Evolutionary conservation across 2,113 vertebrate species (phyloP), one percentile per base, ranked within the genome.

Genomic region (Eidolon helvum): DNA sequence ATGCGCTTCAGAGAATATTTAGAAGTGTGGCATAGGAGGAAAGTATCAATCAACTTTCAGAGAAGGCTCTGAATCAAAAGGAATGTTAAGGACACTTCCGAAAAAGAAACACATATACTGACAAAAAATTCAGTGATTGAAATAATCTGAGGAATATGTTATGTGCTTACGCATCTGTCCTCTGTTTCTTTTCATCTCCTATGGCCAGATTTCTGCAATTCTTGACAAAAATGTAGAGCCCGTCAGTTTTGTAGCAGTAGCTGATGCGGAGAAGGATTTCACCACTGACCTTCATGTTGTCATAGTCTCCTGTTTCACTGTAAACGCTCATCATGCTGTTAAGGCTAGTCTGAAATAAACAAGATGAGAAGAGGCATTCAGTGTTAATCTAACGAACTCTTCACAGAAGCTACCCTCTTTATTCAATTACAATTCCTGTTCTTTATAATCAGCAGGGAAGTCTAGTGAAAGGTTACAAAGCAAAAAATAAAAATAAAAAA

Each of bases 221-320:
- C 96, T 99, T 99, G 95, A 99, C 99, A 98, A 99, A 97, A 96
- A 99, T 98, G 94, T 99, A 99, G 97, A 99, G 99, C 30, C 99
- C 99, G 0, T 99, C 99, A 0, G 99, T 99, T 99, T 99, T 99
- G 98, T 99, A 99, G 99, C 99, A 99, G 98, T 99, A 99, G 98
- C 74, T 99, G 98, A 99, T 99, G 61, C 97, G 99, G 59, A 99
- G 98, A 92, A 99, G 99, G 97, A 99, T 99, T 98, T 99, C 99
- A 1, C 99, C 99, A 2, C 99, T 99, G 98, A 99, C 99, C 95
- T 99, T 99, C 97, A 99, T 98, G 43, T 99, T 99, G 96, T 99
- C 99, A 98, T 99, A 99, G 99, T 99, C 99, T 95, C 99, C 99
- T 2, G 99, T 99, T 98, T 99, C 99, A 96, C 99, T 99, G 94